These are phyloP conservation scores for Aphrophora alni DNA, from an alignment of 2,888 invertebrate genomes.

Conservation along the genomic window DNA sequence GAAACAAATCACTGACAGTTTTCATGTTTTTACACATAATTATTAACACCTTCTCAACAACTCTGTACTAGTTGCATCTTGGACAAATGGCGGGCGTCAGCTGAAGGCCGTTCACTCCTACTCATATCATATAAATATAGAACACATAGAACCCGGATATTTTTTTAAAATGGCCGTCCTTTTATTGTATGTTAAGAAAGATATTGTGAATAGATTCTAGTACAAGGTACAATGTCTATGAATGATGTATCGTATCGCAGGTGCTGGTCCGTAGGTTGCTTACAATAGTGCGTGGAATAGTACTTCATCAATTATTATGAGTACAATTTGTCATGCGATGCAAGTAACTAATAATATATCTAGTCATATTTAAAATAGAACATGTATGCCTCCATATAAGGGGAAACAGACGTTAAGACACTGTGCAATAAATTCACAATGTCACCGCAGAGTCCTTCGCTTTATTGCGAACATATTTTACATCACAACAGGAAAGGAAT, in stretches of 20 bases:
- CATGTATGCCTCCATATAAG: background rate
- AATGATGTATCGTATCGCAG: background rate
- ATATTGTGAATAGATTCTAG: too few species aligned
- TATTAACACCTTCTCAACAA: background rate
- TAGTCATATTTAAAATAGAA: slow-evolving; percentile 9
- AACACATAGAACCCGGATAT: background rate
- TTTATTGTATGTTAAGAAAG: background rate
- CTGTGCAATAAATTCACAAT: background rate
- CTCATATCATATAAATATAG: background rate
- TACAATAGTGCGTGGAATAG: background rate
- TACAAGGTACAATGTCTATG: too few species aligned
- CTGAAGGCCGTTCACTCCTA: background rate
- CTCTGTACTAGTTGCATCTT: background rate
- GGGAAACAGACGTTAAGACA: background rate
- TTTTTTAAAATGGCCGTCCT: background rate
- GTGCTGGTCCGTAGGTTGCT: background rate
- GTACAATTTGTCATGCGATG: background rate
- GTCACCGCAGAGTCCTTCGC: background rate
- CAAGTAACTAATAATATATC: background rate
- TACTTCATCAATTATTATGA: background rate
- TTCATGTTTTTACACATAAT: background rate
- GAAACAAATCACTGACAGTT: background rate
- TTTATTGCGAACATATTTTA: background rate
- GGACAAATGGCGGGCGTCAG: background rate
- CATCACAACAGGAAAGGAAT: background rate